Conservation (phyloP, 2,888 invertebrate genomes). For the Drosophila greeni region DNA sequence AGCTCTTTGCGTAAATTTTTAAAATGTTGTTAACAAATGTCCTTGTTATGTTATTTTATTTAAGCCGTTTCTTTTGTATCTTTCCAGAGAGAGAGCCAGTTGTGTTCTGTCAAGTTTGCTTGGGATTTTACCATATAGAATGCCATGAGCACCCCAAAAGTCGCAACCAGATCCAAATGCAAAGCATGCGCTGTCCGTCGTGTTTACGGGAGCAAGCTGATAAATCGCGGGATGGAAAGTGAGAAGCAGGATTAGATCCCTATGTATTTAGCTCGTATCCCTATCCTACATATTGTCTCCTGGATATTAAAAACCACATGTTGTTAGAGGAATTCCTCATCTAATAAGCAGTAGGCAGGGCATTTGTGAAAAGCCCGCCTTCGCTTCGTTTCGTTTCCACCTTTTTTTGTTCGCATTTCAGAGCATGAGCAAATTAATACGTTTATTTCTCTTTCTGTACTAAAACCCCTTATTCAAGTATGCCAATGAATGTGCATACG, state of each 20-base stretch:
- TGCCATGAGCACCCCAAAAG: slow-evolving; percentile 48
- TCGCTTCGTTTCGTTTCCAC: neutral
- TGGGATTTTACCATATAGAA: slow-evolving; percentile 44
- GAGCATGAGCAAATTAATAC: neutral
- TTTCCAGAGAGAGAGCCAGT: slow-evolving; percentile 22
- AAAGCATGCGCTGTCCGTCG: slow-evolving; percentile 43
- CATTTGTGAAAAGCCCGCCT: slow-evolving; percentile 11
- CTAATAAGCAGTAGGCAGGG: slow-evolving; percentile 3
- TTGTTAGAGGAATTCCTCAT: slow-evolving; percentile 1
- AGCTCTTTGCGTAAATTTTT: neutral
- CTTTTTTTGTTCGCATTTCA: neutral
- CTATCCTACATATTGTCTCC: neutral
- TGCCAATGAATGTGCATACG: slow-evolving; percentile 19
- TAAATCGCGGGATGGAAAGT: slow-evolving; percentile 2
- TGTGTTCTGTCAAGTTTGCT: slow-evolving; percentile 43
- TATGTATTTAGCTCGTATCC: neutral
- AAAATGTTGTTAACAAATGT: neutral
- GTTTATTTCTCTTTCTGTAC: neutral
- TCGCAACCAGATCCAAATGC: slow-evolving; percentile 23
- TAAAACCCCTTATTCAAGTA: slow-evolving; percentile 7
- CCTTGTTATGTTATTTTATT: neutral
- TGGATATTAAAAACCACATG: neutral
- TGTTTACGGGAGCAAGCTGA: slow-evolving; percentile 32
- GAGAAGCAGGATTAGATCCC: neutral
- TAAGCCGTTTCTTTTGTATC: neutral